phyloP scores from a whole-genome alignment of 2,888 invertebrate genomes.

The Nasonia oneida region DNA sequence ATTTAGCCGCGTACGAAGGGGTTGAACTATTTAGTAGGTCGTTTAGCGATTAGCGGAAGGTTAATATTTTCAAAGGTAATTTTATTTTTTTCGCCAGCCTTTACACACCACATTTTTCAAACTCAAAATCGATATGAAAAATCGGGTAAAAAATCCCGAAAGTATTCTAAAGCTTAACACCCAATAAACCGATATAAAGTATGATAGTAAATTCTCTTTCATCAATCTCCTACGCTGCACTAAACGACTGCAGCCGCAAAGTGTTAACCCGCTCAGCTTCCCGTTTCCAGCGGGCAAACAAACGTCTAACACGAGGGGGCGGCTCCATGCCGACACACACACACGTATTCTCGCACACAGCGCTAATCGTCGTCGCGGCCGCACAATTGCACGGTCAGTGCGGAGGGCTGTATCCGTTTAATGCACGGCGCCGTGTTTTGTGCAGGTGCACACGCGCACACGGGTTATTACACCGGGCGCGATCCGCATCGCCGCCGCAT shows the following conservation, averaged over 20 bases:
- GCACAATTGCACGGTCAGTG: conserved; percentile 30
- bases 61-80: background rate
- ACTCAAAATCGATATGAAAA: background rate
- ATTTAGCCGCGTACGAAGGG: background rate
- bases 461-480: conserved; percentile 49
- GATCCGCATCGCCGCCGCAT: conserved; percentile 14
- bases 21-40: conserved; percentile 8
- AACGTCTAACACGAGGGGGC: background rate
- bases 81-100: conserved; percentile 6
- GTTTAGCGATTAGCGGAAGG: background rate
- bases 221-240: background rate
- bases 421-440: conserved; percentile 4
- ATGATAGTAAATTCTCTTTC: no score
- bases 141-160: background rate
- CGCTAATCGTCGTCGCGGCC: conserved; percentile 34
- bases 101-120: background rate
- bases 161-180: no score
- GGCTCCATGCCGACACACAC: background rate
- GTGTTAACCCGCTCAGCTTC: background rate
- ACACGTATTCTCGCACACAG: background rate
- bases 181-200: no score
- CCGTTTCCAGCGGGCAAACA: background rate
- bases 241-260: background rate
- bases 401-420: conserved; percentile 11
- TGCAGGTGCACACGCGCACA: conserved; percentile 28